These are phyloP conservation scores for Enteromius anoplus DNA, from an alignment of 2,797 vertebrate genomes.

Conservation along the genomic window DNA sequence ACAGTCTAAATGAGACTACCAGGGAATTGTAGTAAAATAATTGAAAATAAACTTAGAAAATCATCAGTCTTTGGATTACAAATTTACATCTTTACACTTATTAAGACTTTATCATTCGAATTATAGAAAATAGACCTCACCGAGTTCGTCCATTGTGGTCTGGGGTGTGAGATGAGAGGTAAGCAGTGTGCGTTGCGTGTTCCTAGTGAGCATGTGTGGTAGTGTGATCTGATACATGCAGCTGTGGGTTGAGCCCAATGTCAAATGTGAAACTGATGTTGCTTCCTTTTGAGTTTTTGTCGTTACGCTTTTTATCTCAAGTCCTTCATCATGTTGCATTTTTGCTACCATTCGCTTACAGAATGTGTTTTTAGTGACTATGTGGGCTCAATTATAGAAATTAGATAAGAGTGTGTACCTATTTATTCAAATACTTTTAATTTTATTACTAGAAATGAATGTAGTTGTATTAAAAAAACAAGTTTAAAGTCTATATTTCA, in stretches of 20 bases:
- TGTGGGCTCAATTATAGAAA: background rate
- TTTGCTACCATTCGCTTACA: background rate
- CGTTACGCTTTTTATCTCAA: background rate
- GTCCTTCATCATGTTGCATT: background rate
- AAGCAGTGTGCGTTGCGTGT: background rate
- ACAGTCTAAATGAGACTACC: background rate
- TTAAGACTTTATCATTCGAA: background rate
- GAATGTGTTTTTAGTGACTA: background rate
- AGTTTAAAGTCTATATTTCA: background rate
- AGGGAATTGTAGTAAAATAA: background rate
- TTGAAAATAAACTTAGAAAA: background rate
- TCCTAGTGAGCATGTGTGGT: background rate
- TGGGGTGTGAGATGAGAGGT: background rate
- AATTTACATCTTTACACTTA: background rate
- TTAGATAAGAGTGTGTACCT: background rate
- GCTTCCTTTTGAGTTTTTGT: constrained; percentile 22
- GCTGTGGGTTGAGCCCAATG: constrained; percentile 21
- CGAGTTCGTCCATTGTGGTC: constrained; percentile 56
- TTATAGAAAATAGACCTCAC: constrained; percentile 34
- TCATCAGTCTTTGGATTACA: background rate
- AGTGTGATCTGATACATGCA: background rate
- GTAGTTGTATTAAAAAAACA: background rate
- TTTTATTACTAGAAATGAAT: background rate
- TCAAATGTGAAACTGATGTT: constrained; percentile 22
- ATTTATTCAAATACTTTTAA: background rate